Evolutionary conservation across 2,888 invertebrate species (phyloP), one percentile per base, ranked within the genome.

Genomic region (Chrysopilus asiliformis): DNA sequence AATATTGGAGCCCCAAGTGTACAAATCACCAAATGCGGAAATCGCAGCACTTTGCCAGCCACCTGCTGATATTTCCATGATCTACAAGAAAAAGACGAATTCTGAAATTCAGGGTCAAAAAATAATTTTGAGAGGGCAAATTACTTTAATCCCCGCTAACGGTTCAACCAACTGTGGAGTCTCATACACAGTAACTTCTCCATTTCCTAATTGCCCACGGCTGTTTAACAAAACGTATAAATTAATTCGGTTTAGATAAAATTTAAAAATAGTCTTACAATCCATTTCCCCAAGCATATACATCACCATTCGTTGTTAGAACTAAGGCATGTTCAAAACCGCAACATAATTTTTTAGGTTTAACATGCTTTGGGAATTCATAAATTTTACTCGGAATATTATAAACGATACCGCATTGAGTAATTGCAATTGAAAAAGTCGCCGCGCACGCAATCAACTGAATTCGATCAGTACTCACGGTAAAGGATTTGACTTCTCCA

Each of bases 1-100:
- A 43, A 80, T 76, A 62, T 93, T 93, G 79, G 84, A 89, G 6
- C 93, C 93, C 91, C 93, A 93, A 3, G 73, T 69, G 55, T 90
- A 93, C 0, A 90, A 53, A 56, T 90, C 90, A 10, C 87, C 89
- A 57, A 70, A 72, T 50, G 72, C 69, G 46, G 84, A 85, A 6
- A 89, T 56, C 8, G 79, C 86, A 34, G 79, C 71, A 36, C 78
- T 79, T 58, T 91, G 90, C 90, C 90, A 93, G 8, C 86, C 87
- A 6, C 85, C 86, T 25, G 83, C 78, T 31, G 78, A 70, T 35
- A 91, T 76, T 51, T 71, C 66, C 1, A 61, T 59, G 38, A 90
- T 73, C 61, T 62, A 34, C 39, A 38, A 32, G 19, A 38, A 12
- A 27, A n/a, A n/a, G n/a, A n/a, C n/a, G n/a, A n/a, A n/a, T n/a